Base-by-base conservation (phyloP, 2,888 invertebrate genomes). In the Eupithecia tripunctaria region DNA sequence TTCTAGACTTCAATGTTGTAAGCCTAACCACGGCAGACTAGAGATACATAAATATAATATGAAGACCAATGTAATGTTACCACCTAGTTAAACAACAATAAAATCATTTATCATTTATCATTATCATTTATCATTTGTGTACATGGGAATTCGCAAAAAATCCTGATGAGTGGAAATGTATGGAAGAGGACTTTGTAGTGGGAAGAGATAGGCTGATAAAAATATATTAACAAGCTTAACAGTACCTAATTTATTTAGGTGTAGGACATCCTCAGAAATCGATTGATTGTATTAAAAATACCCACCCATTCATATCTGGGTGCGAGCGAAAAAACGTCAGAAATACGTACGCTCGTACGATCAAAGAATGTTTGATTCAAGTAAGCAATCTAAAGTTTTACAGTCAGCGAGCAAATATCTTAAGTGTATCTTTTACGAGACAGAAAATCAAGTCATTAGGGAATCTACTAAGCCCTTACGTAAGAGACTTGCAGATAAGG, bases 391-490 rank as follows among this genome's bases (percentile, higher is more conserved):
- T 75, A 65, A 74, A 72, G 71, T 70, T 72, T 72, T 59, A 74
- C 68, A 77, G 76, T 70, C 74, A 76, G 72, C 64, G 70, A 73
- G 70, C 72, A 68, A 74, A 74, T 71, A 78, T 79, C 79, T 78
- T 74, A 78, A 78, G 75, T 77, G 66, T 78, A 75, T 78, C 85
- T 87, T 87, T 88, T 86, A 88, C 85, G 86, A 85, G 82, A 82
- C 81, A 85, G 85, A 88, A 88, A 89, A 90, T 90, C 86, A 86
- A 86, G 90, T 88, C 90, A 90, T 91, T 91, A 91, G 88, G 82
- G 83, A 81, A 82, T 82, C 82, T 82, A 83, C 84, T 85, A 85
- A 88, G 87, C 87, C 85, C 85, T 86, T 85, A 83, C 85, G 84
- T 87, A 87, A 89, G 85, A 85, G 86, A 86, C 83, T 87, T 81